A percentile compares a stretch with the other conserved stretches of the same genome.
Conservation (phyloP, 2,888 invertebrate species). For the Choreutis nemorana region DNA sequence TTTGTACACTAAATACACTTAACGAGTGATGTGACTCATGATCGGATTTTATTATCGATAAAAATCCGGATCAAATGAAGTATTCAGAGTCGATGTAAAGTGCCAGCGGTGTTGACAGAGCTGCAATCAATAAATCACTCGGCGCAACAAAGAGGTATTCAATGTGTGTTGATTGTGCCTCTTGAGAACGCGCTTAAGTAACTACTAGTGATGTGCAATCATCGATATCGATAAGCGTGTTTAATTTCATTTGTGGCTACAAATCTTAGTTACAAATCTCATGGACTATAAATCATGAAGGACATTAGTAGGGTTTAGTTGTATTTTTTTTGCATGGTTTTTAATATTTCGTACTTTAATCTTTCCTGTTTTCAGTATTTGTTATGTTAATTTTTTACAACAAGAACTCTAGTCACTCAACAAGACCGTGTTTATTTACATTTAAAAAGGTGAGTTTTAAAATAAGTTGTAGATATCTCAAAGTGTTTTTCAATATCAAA, state of each 20-base stretch:
- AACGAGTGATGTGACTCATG: constrained; percentile 60
- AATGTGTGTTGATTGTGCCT: constrained; percentile 66
- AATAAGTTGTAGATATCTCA: no score
- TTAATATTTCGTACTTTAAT: no score
- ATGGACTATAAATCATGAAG: no score
- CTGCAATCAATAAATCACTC: constrained; percentile 66
- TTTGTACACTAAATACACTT: constrained; percentile 59
- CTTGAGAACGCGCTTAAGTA: constrained; percentile 56
- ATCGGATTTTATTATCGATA: constrained; percentile 57
- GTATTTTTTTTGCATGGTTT: no score
- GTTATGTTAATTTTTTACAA: no score
- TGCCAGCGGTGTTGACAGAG: constrained; percentile 62
- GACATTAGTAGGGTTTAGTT: no score
- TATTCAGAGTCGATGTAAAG: constrained; percentile 52
- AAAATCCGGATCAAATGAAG: constrained; percentile 66
- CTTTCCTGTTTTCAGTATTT: no score
- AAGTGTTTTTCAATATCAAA: no score
- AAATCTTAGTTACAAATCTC: no score
- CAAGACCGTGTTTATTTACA: no score
- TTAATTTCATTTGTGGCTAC: background rate
- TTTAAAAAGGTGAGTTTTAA: no score
- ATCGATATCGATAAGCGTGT: constrained; percentile 18
- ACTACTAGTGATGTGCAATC: constrained; percentile 27
- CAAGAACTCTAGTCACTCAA: no score
- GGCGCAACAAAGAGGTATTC: constrained; percentile 54